Conservation (phyloP, 2,797 vertebrate genomes). For the Hybognathus amarus region DNA sequence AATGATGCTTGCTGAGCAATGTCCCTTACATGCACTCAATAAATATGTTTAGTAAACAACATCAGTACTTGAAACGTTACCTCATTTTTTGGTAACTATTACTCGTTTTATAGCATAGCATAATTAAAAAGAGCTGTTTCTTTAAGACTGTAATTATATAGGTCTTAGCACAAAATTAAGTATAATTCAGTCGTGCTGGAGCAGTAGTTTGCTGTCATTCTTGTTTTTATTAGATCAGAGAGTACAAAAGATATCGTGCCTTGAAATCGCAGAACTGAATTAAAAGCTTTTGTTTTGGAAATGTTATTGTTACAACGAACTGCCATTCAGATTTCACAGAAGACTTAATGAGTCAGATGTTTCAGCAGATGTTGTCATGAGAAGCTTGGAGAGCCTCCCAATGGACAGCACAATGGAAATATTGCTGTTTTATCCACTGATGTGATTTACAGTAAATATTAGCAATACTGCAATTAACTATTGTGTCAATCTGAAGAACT, state of each 20-base stretch:
- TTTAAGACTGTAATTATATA: neutral
- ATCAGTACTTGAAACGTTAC: neutral
- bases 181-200: neutral
- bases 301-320: neutral
- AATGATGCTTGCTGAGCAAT: conserved; percentile 28
- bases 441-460: conserved; percentile 9
- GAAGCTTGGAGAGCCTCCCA: neutral
- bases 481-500: neutral
- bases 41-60: conserved; percentile 17
- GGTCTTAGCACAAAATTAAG: neutral
- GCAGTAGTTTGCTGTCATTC: neutral
- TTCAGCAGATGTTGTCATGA: conserved; percentile 28
- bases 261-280: neutral
- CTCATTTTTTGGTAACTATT: neutral
- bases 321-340: conserved; percentile 21
- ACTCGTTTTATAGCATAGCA: neutral
- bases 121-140: neutral
- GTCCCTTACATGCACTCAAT: conserved; percentile 36
- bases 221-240: neutral
- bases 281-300: conserved; percentile 30
- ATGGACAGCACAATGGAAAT: conserved; percentile 11
- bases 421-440: neutral
- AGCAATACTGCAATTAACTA: conserved; percentile 4
- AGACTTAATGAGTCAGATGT: conserved; percentile 37
- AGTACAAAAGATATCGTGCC: conserved; percentile 2